Base-by-base conservation (phyloP, 2,797 vertebrate genomes). In the Anisognathus igniventris region DNA sequence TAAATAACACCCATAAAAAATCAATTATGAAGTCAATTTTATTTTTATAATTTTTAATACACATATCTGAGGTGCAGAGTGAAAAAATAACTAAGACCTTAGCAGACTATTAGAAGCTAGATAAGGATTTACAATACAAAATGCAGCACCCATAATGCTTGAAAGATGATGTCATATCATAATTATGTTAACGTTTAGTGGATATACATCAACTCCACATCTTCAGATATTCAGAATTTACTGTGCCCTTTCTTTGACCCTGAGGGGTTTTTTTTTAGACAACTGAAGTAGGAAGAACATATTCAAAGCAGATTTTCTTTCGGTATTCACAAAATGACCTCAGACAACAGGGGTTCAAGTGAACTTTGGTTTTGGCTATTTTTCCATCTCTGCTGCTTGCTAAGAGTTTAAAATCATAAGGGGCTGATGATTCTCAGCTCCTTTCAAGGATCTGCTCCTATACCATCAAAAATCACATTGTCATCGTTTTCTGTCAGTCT, bases 121-220 rank as follows among this genome's bases (percentile, higher is more conserved):
- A 95, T 91, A 96, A 96, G 92, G 83, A 94, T 96, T 97, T 96
- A 96, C 90, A 96, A 45, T 92, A 93, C 18, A 89, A 96, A 92
- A 95, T 89, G 85, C 80, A 89, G 92, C 86, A 95, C 92, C 92
- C 94, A 95, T 92, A 96, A 96, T 92, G 93, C 77, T 93, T 93
- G 92, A 97, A 96, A 90, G 83, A 96, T 97, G 95, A 97, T 94
- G 95, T 97, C 95, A 97, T 94, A 50, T 93, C 93, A 96, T 97
- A 97, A 97, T 97, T 97, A 97, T 97, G 95, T 97, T 96, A 97
- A 70, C 91, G 93, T 96, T 96, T 96, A 95, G 94, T 92, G 93
- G 94, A 94, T 95, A 95, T 95, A 96, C 90, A 96, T 97, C 96
- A 97, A 92, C 86, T 94, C 47, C 87, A 96, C 92, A 96, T 97